Evolutionary conservation across 2,888 invertebrate species (phyloP).

Genomic region (Xestia sexstrigata): DNA sequence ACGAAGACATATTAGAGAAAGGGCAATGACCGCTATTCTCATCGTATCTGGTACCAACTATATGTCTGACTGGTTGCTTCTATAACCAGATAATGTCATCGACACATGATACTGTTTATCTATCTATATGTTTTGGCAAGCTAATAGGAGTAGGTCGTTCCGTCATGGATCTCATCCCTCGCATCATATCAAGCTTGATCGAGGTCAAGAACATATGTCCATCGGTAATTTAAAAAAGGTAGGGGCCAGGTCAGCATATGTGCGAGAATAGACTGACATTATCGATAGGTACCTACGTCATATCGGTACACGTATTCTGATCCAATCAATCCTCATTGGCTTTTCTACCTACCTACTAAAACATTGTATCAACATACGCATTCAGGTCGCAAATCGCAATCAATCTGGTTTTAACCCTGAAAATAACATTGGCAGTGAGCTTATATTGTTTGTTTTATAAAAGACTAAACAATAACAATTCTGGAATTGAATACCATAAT

Average conservation of each 20-base stretch:
- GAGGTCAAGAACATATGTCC: not conserved
- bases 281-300: not conserved
- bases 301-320: not conserved
- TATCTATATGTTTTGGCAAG: not conserved
- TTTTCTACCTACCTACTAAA: not conserved
- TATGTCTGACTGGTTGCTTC: not conserved
- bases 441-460: not conserved
- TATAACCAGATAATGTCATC: not conserved
- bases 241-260: not conserved
- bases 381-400: not conserved
- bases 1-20: too few relatives aligned
- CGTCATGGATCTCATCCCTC: not conserved
- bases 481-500: conserved; percentile 15
- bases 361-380: not conserved
- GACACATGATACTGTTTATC: not conserved
- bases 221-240: not conserved
- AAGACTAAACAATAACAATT: conserved; percentile 2
- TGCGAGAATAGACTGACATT: not conserved
- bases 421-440: not conserved
- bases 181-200: not conserved
- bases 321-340: not conserved
- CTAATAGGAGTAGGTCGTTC: not conserved
- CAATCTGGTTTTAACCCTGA: not conserved
- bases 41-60: too few relatives aligned
- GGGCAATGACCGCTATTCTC: too few relatives aligned